Conservation (phyloP, 2,888 invertebrate species). For the Nomada fucata region DNA sequence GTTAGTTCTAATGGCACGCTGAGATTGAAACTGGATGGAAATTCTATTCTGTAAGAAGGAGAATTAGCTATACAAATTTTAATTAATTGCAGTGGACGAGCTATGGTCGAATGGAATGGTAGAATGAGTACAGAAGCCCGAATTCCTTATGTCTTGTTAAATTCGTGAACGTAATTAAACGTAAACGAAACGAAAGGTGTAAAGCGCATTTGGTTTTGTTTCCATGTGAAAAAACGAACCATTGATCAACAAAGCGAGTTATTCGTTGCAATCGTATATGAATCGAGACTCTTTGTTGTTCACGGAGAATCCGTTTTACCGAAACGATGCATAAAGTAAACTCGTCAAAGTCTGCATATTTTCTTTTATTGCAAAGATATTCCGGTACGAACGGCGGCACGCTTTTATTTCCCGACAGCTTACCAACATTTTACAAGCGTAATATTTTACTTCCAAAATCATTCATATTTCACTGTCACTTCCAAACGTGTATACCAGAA, state of each 20-base stretch:
- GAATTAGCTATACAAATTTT: too few relatives aligned
- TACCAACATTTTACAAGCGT: not conserved
- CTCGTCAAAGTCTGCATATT: constrained; percentile 25
- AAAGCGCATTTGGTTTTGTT: not conserved
- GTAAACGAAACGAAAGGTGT: not conserved
- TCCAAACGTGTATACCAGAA: too few relatives aligned
- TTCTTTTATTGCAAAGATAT: constrained; percentile 17
- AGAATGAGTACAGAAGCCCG: too few relatives aligned
- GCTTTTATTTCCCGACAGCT: constrained; percentile 6
- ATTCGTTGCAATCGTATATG: constrained; percentile 1
- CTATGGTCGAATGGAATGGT: too few relatives aligned
- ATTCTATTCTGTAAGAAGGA: too few relatives aligned
- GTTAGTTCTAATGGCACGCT: too few relatives aligned
- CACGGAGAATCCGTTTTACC: constrained; percentile 10
- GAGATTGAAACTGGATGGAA: too few relatives aligned
- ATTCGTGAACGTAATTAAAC: too few relatives aligned
- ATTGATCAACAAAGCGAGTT: constrained; percentile 17
- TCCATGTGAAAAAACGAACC: constrained; percentile 3
- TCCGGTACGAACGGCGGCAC: not conserved
- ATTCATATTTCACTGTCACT: not conserved
- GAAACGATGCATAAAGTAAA: constrained; percentile 22
- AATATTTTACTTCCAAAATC: not conserved
- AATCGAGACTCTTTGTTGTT: constrained; percentile 2
- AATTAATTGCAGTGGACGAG: too few relatives aligned
- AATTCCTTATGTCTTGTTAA: too few relatives aligned